A percentile compares a stretch with the other conserved stretches of the same genome.
phyloP scores from a whole-genome alignment of 2,797 vertebrate species.

The Gorsachius magnificus region DNA sequence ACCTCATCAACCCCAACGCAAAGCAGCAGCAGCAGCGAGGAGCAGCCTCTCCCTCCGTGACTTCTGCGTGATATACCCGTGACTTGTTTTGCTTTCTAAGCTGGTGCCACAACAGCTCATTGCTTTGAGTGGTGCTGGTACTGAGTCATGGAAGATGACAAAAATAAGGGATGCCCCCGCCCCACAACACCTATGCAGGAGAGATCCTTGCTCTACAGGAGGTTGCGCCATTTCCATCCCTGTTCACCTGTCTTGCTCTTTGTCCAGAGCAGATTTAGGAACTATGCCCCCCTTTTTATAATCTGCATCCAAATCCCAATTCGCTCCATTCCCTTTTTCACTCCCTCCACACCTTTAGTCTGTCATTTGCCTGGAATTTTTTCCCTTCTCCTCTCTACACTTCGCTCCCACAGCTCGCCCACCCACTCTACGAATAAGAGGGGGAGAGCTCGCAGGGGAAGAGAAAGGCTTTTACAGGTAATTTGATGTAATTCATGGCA shows the following conservation, averaged over 20 bases:
- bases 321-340: background rate
- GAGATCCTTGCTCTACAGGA: background rate
- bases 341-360: constrained; percentile 29
- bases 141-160: background rate
- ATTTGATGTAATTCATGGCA: constrained; percentile 56
- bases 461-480: constrained; percentile 67
- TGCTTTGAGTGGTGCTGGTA: background rate
- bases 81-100: background rate
- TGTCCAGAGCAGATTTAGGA: background rate
- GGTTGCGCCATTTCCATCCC: background rate
- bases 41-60: background rate
- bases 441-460: constrained; percentile 33
- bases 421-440: constrained; percentile 42
- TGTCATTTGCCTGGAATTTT: constrained; percentile 51
- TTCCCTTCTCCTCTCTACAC: constrained; percentile 17
- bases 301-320: background rate
- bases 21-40: background rate
- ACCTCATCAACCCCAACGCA: rapidly evolving
- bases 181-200: background rate
- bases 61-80: background rate
- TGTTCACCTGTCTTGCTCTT: rapidly evolving
- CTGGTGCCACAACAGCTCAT: background rate
- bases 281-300: background rate
- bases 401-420: constrained; percentile 56
- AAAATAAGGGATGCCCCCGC: background rate